Percentiles rank a stretch among this genome's conserved stretches.
phyloP scores from a whole-genome alignment of 2,113 vertebrate genomes.

The Nibea albiflora region DNA sequence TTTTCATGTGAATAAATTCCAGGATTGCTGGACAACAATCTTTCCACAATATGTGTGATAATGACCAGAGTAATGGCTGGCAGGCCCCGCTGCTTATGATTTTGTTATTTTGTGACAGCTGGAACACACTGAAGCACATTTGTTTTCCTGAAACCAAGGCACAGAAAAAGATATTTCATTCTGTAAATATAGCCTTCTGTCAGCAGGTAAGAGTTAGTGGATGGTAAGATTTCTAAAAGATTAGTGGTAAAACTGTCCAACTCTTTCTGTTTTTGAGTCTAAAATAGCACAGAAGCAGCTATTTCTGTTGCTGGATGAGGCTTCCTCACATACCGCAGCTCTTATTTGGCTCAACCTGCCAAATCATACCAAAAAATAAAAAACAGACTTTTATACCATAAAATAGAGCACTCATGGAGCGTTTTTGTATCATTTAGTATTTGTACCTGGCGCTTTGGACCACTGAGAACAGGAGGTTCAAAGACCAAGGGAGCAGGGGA shows the following conservation, averaged over 20 bases:
- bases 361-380: background rate
- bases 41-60: constrained; percentile 2
- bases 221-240: background rate
- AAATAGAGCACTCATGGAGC: no score
- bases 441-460: no score
- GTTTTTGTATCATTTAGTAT: no score
- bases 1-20: constrained; percentile 7
- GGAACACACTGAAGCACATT: background rate
- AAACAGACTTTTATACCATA: no score
- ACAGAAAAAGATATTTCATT: background rate
- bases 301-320: background rate
- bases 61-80: constrained; percentile 8
- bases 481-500: no score
- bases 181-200: background rate
- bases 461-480: no score
- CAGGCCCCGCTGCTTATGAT: constrained; percentile 6
- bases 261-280: background rate
- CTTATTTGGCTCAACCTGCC: background rate
- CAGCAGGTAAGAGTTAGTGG: background rate
- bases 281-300: constrained; percentile 7
- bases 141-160: background rate
- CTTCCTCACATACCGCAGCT: background rate
- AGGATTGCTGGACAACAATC: constrained; percentile 10
- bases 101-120: constrained; percentile 3
- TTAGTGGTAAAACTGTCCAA: background rate